Evolutionary conservation across 2,113 vertebrate genomes (phyloP), one percentile per base, ranked within the genome.

Genomic region (Halichoeres trimaculatus): DNA sequence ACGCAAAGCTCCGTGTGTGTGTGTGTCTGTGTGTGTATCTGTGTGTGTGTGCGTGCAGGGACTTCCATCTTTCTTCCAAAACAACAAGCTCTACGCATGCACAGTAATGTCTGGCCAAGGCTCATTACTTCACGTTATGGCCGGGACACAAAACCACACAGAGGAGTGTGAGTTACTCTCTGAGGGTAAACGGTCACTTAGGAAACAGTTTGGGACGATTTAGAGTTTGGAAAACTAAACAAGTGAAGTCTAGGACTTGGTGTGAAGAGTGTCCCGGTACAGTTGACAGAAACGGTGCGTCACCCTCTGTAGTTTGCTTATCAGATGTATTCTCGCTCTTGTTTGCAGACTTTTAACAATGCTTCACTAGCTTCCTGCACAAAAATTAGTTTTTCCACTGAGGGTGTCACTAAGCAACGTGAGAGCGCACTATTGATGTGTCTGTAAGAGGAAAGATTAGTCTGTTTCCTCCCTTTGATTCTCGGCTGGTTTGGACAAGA

Each of bases 301-400:
- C 58, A 6, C 60, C 69, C 58, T 84, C 41, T 45, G 57, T 20
- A 55, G 74, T 70, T 73, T 69, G 78, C 84, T 76, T 36, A 60
- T 70, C 81, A 83, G 82, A 80, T 84, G 76, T 85, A 88, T 86
- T 85, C 72, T 48, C 16, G 47, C 83, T 76, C 83, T 80, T 92
- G 89, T 92, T 90, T 92, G 89, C 81, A 10, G 40, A 86, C 77
- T 80, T 90, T 92, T 92, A 84, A 79, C 76, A 77, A 85, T 45
- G 89, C 86, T 87, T 80, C 79, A 88, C 77, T 81, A 24, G 65
- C 83, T 86, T 86, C 88, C 75, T 83, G 79, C 75, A 70, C 70
- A 89, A 87, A 90, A 92, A 88, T 80, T 30, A 74, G 78, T 87
- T 91, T 91, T 91, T 91, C 87, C 85, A 90, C 81, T 40, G 75